Evolutionary conservation across 2,797 vertebrate genomes (phyloP).

Genomic region (Catostomus latipinnis): DNA sequence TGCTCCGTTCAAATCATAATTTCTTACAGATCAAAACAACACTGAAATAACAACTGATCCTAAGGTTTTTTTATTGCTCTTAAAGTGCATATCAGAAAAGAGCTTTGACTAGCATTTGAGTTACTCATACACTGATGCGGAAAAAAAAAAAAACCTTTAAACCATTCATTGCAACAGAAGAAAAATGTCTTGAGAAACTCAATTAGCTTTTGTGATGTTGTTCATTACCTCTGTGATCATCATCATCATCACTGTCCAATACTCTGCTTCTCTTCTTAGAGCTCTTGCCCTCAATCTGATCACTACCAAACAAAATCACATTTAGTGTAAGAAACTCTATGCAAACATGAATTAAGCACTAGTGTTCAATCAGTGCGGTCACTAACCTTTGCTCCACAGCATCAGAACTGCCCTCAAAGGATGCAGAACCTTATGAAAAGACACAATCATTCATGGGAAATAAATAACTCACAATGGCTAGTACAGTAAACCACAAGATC

Average conservation of each 20-base stretch:
- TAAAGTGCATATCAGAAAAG: too few species aligned
- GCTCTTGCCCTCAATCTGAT: conserved; percentile 55
- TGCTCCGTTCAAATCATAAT: too few species aligned
- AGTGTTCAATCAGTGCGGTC: background rate
- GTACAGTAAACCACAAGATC: background rate
- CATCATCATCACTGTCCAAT: conserved; percentile 74
- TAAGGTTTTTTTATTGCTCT: too few species aligned
- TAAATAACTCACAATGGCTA: background rate
- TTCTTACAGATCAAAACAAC: too few species aligned
- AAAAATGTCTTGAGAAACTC: background rate
- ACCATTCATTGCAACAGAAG: background rate
- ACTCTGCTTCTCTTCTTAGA: conserved; percentile 77
- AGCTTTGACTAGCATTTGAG: too few species aligned
- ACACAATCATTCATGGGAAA: background rate
- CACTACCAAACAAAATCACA: conserved; percentile 39
- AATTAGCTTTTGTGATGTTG: background rate
- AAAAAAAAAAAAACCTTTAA: too few species aligned
- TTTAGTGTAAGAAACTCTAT: background rate
- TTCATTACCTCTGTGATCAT: conserved; percentile 20
- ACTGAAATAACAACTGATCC: too few species aligned
- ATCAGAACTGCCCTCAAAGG: conserved; percentile 25
- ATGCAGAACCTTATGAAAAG: conserved; percentile 54
- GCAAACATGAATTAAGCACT: background rate
- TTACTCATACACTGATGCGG: too few species aligned
- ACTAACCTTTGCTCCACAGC: conserved; percentile 66